These are phyloP conservation scores for Diadumene lineata DNA, from an alignment of 92 coral and sea anemone genomes.

Conservation along the genomic window DNA sequence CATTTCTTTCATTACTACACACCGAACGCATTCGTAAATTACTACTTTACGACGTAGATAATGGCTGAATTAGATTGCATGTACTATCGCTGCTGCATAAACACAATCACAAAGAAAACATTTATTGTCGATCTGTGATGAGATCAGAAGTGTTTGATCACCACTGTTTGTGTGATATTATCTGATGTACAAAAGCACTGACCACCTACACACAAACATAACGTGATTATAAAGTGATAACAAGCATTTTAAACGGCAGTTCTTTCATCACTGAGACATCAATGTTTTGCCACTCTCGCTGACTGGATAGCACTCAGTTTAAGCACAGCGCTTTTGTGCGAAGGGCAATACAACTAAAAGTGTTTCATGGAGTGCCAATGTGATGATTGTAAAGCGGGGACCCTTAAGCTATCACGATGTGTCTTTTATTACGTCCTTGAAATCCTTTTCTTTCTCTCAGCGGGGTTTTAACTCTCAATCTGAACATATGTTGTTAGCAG, in stretches of 20 bases:
- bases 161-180: background rate
- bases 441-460: background rate
- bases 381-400: background rate
- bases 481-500: background rate
- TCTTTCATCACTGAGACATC: background rate
- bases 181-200: background rate
- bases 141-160: too few relatives aligned
- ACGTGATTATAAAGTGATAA: background rate
- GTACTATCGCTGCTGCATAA: too few relatives aligned
- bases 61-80: too few relatives aligned
- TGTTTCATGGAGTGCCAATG: background rate
- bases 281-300: too few relatives aligned
- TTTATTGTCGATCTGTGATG: too few relatives aligned
- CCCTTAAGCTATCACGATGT: constrained; percentile 16
- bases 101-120: too few relatives aligned
- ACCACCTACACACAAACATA: background rate
- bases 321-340: background rate
- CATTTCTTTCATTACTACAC: too few relatives aligned
- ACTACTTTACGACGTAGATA: too few relatives aligned
- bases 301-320: background rate
- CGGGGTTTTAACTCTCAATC: background rate
- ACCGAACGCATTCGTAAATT: too few relatives aligned
- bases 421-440: background rate
- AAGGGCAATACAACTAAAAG: background rate
- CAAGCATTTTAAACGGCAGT: background rate